Evolutionary conservation across 2,113 vertebrate genomes (phyloP).

Genomic region (Taxidea taxus): DNA sequence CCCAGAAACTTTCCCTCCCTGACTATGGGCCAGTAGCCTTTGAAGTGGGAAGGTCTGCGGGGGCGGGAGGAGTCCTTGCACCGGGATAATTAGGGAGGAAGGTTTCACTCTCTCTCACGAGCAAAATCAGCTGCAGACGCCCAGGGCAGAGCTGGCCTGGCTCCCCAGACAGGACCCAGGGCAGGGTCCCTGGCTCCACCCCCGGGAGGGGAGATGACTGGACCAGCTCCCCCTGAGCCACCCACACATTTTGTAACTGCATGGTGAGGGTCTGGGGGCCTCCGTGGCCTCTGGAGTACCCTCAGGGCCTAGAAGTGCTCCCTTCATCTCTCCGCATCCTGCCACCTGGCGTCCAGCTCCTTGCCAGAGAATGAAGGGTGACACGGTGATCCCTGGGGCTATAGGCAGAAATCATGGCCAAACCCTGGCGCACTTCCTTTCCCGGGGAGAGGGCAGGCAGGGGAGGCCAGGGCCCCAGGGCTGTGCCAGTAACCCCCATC

Average conservation of each 20-base stretch:
- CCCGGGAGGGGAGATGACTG: not conserved
- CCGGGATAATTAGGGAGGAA: not conserved
- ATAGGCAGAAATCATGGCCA: no score
- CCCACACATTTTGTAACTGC: fast-evolving
- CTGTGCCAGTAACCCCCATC: not conserved
- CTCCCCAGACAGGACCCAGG: not conserved
- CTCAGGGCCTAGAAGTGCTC: fast-evolving
- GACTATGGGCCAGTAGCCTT: conserved; percentile 47
- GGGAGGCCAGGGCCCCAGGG: not conserved
- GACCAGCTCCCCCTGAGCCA: not conserved
- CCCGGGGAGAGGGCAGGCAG: not conserved
- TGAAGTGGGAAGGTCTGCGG: conserved; percentile 30
- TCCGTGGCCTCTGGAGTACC: not conserved
- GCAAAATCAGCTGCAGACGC: not conserved
- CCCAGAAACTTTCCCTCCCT: conserved; percentile 62
- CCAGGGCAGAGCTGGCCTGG: not conserved
- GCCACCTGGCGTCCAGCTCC: fast-evolving
- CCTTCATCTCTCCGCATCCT: not conserved
- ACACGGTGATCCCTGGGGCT: no score
- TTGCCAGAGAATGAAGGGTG: not conserved
- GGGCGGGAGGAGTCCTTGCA: not conserved
- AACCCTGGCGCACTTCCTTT: not conserved
- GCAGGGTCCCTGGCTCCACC: not conserved
- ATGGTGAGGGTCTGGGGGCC: not conserved
- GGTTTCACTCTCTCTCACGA: conserved; percentile 19